A percentile compares a stretch with the other conserved stretches of the same genome.
These are phyloP conservation scores for Lasioglossum morio DNA, from an alignment of 2,888 invertebrate species.

Conservation along the genomic window DNA sequence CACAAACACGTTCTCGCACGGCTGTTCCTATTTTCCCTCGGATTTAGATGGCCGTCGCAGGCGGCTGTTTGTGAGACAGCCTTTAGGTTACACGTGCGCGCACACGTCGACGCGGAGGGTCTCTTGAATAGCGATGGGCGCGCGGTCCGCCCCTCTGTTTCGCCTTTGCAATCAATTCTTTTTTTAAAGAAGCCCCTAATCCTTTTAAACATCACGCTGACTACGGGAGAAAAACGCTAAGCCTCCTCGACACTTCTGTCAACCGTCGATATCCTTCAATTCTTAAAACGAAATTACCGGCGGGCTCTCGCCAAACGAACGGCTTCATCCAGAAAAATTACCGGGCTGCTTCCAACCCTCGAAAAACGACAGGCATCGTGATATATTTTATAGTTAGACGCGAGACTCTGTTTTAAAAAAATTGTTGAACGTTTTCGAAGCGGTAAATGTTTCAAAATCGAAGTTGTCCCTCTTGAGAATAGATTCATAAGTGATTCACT, in stretches of 20 bases:
- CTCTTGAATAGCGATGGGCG: conserved; percentile 33
- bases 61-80: conserved; percentile 58
- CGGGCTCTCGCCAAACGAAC: background rate
- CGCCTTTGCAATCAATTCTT: background rate
- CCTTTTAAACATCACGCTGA: background rate
- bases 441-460: too few relatives aligned
- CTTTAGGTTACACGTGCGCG: conserved; percentile 63
- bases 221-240: background rate
- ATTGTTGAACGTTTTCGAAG: too few relatives aligned
- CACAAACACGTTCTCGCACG: conserved; percentile 40
- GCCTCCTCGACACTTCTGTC: background rate
- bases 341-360: background rate
- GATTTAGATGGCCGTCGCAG: conserved; percentile 47
- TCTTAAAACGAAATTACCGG: background rate
- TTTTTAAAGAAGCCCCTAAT: background rate
- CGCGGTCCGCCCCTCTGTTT: background rate
- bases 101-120: conserved; percentile 53
- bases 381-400: background rate
- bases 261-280: background rate
- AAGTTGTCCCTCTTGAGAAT: too few relatives aligned
- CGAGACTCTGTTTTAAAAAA: background rate
- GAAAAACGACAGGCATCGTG: too few relatives aligned
- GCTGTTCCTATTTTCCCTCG: conserved; percentile 54
- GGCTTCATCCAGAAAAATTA: background rate
- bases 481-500: too few relatives aligned